phyloP scores from a whole-genome alignment of 2,888 invertebrate genomes.

The Willowsia nigromaculata region DNA sequence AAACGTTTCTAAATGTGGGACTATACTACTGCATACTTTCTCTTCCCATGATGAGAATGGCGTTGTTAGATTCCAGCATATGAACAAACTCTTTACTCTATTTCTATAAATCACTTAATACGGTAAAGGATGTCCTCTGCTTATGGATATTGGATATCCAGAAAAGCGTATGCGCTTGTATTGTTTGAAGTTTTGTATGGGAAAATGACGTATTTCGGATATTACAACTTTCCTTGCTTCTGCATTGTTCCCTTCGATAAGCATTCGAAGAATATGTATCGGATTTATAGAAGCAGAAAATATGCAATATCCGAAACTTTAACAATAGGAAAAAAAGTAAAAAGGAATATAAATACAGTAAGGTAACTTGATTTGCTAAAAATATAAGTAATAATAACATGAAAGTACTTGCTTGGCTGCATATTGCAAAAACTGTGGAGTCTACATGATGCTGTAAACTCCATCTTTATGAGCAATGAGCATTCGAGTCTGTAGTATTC shows the following conservation, averaged over 20 bases:
- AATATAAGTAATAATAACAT: no score
- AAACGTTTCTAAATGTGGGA: no score
- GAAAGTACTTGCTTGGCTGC: no score
- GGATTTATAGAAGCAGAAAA: neutral
- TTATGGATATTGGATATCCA: neutral
- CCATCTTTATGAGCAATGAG: neutral
- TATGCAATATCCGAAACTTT: constrained; percentile 3
- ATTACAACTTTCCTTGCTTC: neutral
- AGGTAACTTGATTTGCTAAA: no score
- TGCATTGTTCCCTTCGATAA: neutral
- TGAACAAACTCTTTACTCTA: neutral
- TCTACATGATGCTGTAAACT: neutral
- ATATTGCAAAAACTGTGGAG: no score
- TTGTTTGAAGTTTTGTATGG: neutral
- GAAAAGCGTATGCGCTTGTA: neutral
- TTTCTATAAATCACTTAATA: neutral
- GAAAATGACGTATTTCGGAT: neutral
- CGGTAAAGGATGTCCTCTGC: neutral
- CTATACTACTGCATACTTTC: no score
- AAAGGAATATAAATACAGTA: no score
- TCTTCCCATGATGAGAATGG: neutral
- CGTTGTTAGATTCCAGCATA: neutral
- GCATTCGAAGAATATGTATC: neutral
- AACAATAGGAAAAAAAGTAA: neutral
- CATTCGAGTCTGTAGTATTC: no score